Evolutionary conservation across 2,888 invertebrate genomes (phyloP), one percentile per base, ranked within the genome.

Genomic region (Acrobasis suavella): DNA sequence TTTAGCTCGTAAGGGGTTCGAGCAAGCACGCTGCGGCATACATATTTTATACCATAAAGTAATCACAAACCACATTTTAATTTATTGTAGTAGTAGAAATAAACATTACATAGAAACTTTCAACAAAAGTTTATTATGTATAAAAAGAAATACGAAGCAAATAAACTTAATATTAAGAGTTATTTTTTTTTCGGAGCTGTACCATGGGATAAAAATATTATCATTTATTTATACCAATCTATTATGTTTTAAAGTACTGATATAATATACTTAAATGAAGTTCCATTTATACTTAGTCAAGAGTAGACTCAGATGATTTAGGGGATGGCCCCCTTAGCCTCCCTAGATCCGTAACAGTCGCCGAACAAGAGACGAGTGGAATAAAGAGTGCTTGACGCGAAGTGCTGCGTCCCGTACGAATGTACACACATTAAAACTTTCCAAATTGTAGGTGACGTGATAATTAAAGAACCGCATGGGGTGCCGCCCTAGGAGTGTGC

Each of bases 341-440:
- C 32, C 32, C 14, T 46, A n/a, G 46, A 12, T 46, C 46, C 46
- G 46, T n/a, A 12, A 46, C 14, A 14, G 46, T 46, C 46, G 12
- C 12, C 46, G 14, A n/a, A 46, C 46, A 46, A 46, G 46, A 81
- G 77, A 78, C 77, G 82, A 86, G 87, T 83, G 83, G 78, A 69
- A 69, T 73, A 71, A 74, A 89, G 90, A 74, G 85, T 73, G 80
- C 86, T 89, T 77, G 78, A 85, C 84, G 80, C 79, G 75, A 83
- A 82, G 81, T 76, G 79, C 84, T 83, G 76, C 76, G 73, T 79
- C 68, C 76, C 80, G 72, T 80, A 76, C 85, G 81, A 85, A 85
- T 81, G 87, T 85, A 89, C 86, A 89, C 89, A 89, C 88, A 87
- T 91, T 89, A 87, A 87, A 90, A 89, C 83, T 89, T 89, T 82